Conservation (phyloP, 2,113 vertebrate genomes). For the Brachypteracias leptosomus region DNA sequence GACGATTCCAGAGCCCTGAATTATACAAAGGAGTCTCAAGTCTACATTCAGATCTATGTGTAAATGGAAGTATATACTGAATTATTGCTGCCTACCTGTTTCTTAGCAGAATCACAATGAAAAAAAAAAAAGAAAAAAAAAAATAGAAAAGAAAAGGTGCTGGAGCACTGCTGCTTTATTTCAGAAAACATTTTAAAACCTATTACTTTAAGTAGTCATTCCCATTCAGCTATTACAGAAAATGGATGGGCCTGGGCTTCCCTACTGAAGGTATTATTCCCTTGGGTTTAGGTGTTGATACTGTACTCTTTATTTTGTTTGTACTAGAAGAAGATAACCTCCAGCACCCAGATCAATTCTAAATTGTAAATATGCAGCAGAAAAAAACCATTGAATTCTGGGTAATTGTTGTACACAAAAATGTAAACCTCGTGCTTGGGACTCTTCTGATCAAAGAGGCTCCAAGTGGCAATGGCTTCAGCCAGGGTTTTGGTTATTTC, state of each 20-base stretch:
- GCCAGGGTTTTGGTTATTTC: neutral
- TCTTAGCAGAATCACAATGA: neutral
- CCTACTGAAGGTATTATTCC: constrained; percentile 15
- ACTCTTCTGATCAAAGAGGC: neutral
- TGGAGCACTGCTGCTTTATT: constrained; percentile 28
- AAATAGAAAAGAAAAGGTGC: neutral
- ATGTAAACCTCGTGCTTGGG: neutral
- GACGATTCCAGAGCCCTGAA: neutral
- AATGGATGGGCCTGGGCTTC: constrained; percentile 29
- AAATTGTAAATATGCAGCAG: constrained; percentile 37
- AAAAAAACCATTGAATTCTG: neutral
- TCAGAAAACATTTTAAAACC: constrained; percentile 55
- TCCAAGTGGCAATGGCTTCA: neutral
- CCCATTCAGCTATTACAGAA: constrained; percentile 40
- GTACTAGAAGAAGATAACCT: constrained; percentile 4
- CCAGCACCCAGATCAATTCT: neutral
- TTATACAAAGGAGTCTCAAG: neutral
- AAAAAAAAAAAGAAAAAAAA: neutral
- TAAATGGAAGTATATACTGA: constrained; percentile 12
- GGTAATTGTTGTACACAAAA: neutral
- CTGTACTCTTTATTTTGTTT: constrained; percentile 6
- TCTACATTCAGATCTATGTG: neutral
- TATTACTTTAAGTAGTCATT: constrained; percentile 61
- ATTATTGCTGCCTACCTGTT: neutral
- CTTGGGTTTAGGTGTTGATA: constrained; percentile 15